Base-by-base conservation (phyloP, 2,797 vertebrate species). In the Eospalax fontanierii region DNA sequence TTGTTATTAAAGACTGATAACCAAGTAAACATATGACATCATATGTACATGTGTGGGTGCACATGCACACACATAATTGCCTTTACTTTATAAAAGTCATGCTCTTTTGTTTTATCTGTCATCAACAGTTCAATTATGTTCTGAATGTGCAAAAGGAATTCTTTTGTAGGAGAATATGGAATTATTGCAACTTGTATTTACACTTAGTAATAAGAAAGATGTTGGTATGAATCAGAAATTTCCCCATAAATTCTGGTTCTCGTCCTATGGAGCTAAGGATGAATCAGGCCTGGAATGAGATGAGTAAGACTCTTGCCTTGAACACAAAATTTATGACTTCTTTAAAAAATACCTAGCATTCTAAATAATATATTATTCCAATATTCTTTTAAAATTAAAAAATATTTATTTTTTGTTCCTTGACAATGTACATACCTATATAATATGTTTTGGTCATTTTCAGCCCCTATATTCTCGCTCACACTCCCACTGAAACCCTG, bases 1-100 rank as follows among this genome's bases (percentile, higher is more conserved):
- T 81, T 93, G 16, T 76, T 92, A 78, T 18, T 28, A 50, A 71
- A 89, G 46, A 80, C 61, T 76, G 54, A 87, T 43, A 85, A 80
- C 43, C 40, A 88, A 38, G 30, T 87, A n/a, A 80, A 75, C 76
- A 38, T 66, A 66, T 66, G 8, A 66, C 28, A 30, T 59, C 4
- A 35, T 9, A 21, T 15, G 40, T n/a, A 59, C 22, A 75, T 8
- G 6, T 6, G 30, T 30, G 43, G 14, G 38, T 26, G 22, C 68
- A 66, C 12, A 54, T 6, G 28, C 50, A 33, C 66, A 68, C 15
- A 90, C 30, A 63, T 33, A 90, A 30, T 71, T 59, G 26, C 10
- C 59, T 19, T 26, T n/a, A 79, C 3, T 40, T 30, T 66, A 6
- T 70, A 16, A 90, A 90, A 26, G 24, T 59, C 50, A 87, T 57